These are phyloP conservation scores for Leucoraja erinaceus DNA, from an alignment of 2,113 vertebrate species.

Conservation along the genomic window DNA sequence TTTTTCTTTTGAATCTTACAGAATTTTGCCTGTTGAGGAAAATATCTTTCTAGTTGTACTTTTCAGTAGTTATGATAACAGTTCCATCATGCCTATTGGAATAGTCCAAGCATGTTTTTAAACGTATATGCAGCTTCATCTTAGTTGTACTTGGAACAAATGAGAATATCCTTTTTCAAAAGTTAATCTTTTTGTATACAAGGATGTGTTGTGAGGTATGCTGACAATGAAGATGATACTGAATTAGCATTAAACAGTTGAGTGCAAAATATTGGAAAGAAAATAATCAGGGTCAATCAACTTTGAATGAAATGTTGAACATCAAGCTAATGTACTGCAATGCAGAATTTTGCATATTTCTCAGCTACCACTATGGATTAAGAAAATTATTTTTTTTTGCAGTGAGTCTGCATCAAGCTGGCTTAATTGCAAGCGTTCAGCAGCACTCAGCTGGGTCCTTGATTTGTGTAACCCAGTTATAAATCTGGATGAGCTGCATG, in stretches of 20 bases:
- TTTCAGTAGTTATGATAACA: neutral
- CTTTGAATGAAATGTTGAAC: neutral
- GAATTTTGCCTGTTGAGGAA: neutral
- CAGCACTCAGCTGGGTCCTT: too few relatives aligned
- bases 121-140: neutral
- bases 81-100: neutral
- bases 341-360: neutral
- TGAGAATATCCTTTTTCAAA: neutral
- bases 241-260: neutral
- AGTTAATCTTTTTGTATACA: neutral
- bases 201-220: too few relatives aligned
- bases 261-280: neutral
- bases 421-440: too few relatives aligned
- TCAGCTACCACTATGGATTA: neutral
- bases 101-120: neutral
- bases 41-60: neutral
- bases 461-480: too few relatives aligned
- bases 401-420: too few relatives aligned
- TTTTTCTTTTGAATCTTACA: neutral
- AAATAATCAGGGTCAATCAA: neutral
- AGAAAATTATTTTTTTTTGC: neutral
- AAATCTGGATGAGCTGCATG: too few relatives aligned
- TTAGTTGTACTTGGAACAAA: neutral
- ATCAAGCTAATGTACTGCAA: neutral
- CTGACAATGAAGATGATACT: neutral